Evolutionary conservation across 2,113 vertebrate species (phyloP), one percentile per base, ranked within the genome.

Genomic region (Ahaetulla prasina): DNA sequence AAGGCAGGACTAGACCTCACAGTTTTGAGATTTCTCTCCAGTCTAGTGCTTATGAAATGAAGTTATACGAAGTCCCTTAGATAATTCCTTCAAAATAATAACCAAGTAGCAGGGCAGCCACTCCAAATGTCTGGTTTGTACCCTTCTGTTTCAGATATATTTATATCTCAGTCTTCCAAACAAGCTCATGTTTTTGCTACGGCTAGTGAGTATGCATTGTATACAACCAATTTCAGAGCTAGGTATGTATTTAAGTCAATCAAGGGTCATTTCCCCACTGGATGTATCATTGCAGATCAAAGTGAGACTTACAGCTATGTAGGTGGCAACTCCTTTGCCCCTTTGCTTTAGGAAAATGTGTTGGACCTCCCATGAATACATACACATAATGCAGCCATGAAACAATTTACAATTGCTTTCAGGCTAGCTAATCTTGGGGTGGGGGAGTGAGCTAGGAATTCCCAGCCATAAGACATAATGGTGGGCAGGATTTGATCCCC

Each of bases 401-500:
- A 86, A 86, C 39, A 86, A 88, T 84, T 49, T 63, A 88, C 39
- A 90, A 57, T 57, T 88, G 85, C 25, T 91, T 91, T 89, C 45
- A 52, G 23, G 9, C 35, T 74, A 18, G 23, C 14, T 16, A 43
- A 3, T 89, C 39, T 16, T 47, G 35, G 25, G 55, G 2, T n/a
- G 7, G 54, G 16, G 16, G 5, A 4, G 84, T 7, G 12, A 52
- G 8, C 35, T 39, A 43, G 35, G n/a, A 90, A 93, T 91, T 52
- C 53, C 87, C 35, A 45, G 49, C 53, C 27, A 45, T 91, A 14
- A 50, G 5, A 39, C 8, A 90, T 2, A 35, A 63, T 0, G 0
- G 45, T 85, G 54, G 90, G 84, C 88, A 60, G 5, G 47, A 8
- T 95, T 50, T 92, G 86, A 89, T 49, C 87, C 80, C 89, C 87